phyloP scores from a whole-genome alignment of 2,888 invertebrate genomes.

The Athalia circularis region DNA sequence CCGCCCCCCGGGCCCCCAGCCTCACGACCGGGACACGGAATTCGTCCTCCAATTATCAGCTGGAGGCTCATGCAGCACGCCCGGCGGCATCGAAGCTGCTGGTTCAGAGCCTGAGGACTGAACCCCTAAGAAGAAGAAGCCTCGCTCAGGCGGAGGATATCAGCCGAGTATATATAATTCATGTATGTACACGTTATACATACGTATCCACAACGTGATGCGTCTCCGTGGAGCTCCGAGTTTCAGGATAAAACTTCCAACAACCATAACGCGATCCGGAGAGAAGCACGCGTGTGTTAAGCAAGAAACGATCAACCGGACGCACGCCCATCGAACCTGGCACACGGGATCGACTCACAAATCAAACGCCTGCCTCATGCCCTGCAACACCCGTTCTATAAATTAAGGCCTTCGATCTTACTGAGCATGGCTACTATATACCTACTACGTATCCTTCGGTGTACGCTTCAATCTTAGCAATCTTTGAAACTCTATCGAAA shows the following conservation, averaged over 20 bases:
- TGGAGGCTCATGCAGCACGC: constrained; percentile 25
- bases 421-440: background rate
- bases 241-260: background rate
- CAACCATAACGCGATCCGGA: background rate
- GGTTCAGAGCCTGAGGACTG: constrained; percentile 14
- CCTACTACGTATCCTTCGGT: too few relatives aligned
- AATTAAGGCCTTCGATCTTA: constrained; percentile 23
- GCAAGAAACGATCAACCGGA: background rate
- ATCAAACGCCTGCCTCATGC: constrained; percentile 29
- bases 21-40: constrained; percentile 16
- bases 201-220: too few relatives aligned
- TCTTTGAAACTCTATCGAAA: too few relatives aligned
- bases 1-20: constrained; percentile 19
- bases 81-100: too few relatives aligned
- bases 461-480: too few relatives aligned
- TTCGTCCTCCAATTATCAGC: constrained; percentile 44
- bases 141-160: too few relatives aligned
- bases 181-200: too few relatives aligned
- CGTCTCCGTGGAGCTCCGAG: constrained; percentile 7
- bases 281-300: constrained; percentile 33
- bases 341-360: constrained; percentile 18
- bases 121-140: background rate
- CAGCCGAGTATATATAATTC: too few relatives aligned
- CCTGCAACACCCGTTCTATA: constrained; percentile 32
- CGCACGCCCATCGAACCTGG: constrained; percentile 31